Base-by-base conservation (phyloP, 2,113 vertebrate genomes). In the Cyanocitta stelleri region DNA sequence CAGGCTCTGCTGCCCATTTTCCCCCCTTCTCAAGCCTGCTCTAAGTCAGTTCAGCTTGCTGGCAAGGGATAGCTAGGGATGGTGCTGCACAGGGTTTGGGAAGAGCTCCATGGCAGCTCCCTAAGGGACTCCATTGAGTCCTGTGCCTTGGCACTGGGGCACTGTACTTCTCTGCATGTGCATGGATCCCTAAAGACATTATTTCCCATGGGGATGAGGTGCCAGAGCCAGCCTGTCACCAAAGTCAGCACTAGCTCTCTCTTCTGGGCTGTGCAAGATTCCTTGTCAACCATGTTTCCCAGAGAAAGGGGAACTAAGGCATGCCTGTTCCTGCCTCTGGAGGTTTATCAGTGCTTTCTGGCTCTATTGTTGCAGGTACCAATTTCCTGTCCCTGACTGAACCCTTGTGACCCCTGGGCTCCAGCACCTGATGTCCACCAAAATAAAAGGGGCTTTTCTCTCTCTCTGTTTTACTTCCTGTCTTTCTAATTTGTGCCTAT, bases 161-260 rank as follows among this genome's bases (percentile, higher is more conserved):
- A 48, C n/a, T 14, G 43, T 4, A 3, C 51, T 32, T 64, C 44
- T 59, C 39, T 64, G 62, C n/a, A 32, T 0, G 0, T 4, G 3
- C 15, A 17, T 13, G 30, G 72, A 23, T 43, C 44, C 41, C 26
- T 15, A n/a, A 61, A 37, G 49, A 52, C 30, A 15, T 71, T 43
- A 23, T 18, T 48, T 55, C 48, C 37, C 18, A 27, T 0, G 3
- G 55, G 22, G 6, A 43, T 62, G 10, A 55, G 19, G 23, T 1
- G 2, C 13, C 7, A n/a, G 59, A 72, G 33, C 20, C 29, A 24
- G 8, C 17, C 27, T 17, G 5, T 44, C 21, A n/a, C 19, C 20
- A 17, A 1, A 11, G 23, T 26, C 41, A 75, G 37, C 16, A 13
- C 29, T 32, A 66, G 10, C 32, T n/a, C 37, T 67, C 30, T 76